phyloP scores from a whole-genome alignment of 1,140 invertebrate genomes.

The Zophobas morio region DNA sequence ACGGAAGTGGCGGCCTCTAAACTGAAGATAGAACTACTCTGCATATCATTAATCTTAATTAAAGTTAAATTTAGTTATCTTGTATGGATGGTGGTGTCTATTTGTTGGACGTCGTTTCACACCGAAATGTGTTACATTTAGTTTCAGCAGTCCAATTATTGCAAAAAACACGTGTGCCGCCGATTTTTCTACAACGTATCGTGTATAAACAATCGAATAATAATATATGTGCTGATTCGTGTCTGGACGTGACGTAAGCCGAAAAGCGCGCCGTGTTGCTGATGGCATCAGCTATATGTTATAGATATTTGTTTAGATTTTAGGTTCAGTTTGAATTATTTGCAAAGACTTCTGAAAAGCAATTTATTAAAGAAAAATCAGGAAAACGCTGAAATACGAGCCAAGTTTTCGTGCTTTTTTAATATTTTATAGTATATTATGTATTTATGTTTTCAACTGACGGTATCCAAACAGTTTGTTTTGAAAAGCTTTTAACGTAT shows the following conservation, averaged over 20 bases:
- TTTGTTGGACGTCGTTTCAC: constrained; percentile 59
- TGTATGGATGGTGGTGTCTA: constrained; percentile 64
- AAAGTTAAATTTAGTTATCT: constrained; percentile 67
- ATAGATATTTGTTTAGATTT: constrained; percentile 39
- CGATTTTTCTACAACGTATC: constrained; percentile 3
- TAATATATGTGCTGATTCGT: not conserved
- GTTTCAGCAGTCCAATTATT: constrained; percentile 13
- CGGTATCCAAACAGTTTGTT: constrained; percentile 43
- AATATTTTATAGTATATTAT: constrained; percentile 43
- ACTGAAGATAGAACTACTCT: constrained; percentile 66
- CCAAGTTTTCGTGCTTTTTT: constrained; percentile 41
- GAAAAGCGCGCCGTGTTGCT: constrained; percentile 20
- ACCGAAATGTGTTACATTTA: constrained; percentile 22
- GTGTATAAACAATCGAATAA: not conserved
- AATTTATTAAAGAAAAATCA: constrained; percentile 42
- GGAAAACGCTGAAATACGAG: constrained; percentile 29
- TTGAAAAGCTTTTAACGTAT: constrained; percentile 53
- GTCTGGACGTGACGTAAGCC: not conserved
- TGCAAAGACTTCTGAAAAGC: constrained; percentile 40
- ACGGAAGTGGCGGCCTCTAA: constrained; percentile 59
- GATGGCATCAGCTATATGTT: constrained; percentile 29
- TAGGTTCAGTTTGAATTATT: constrained; percentile 39
- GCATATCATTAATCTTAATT: constrained; percentile 68
- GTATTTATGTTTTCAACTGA: constrained; percentile 43
- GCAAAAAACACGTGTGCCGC: not conserved